Evolutionary conservation across 2,797 vertebrate species (phyloP), one percentile per base, ranked within the genome.

Genomic region (Silurus lanzhouensis): DNA sequence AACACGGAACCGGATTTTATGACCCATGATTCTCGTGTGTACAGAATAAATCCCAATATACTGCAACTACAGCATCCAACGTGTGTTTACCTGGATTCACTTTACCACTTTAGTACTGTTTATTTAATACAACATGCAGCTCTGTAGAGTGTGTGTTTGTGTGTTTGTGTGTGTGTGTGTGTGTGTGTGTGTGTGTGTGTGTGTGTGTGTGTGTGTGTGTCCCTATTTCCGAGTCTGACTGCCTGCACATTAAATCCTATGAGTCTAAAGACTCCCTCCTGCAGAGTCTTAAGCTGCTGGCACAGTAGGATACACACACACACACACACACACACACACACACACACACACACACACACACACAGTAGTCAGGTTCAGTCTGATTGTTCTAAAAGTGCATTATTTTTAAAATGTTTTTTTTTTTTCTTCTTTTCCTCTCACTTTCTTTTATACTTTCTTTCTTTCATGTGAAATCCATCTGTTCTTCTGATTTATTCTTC

Each of bases 271-370:
- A 82, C 74, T 74, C 66, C 52, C 52, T 82, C 86, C 86, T 60
- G 66, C 77, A 74, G 84, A 13, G 72, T 78, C 64, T 86, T 82
- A 86, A 86, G 84, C 88, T 87, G 86, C 72, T 77, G 71, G 64
- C 38, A 82, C 67, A 77, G 86, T 67, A 77, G 72, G 60, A 22
- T 20, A 72, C 57, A 55, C 27, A 68, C 38, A 61, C 44, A 55
- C 44, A 55, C 31, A 52, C 63, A 75, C 46, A 63, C 14, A 48
- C n/a, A 6, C 75, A 38, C 66, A 38, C 27, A 20, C 38, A 71
- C 57, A 63, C 81, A 61, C 44, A 38, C 64, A 38, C 27, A 20
- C 38, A 71, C 57, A 63, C 81, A 61, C 44, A 55, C 31, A 52
- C 63, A 75, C 46, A 63, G 6, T 8, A 19, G 27, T 6, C 25